A percentile compares a stretch with the other conserved stretches of the same genome.
These are phyloP conservation scores for Sarcophaga rosellei DNA, from an alignment of 2,888 invertebrate species.

Conservation along the genomic window DNA sequence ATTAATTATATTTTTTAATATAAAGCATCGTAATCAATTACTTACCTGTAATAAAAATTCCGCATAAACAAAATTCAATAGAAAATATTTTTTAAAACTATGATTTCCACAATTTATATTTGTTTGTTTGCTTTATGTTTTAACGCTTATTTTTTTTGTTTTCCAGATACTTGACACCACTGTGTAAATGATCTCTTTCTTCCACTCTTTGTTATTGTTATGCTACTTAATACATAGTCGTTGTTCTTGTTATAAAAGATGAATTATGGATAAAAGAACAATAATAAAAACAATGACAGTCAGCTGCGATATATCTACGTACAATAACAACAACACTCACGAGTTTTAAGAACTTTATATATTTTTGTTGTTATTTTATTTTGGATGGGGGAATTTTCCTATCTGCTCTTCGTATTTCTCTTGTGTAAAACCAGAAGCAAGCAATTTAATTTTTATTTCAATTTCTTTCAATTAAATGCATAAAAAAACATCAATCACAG, in stretches of 20 bases:
- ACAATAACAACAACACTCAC: not conserved
- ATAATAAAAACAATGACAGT: constrained; percentile 12
- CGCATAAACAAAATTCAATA: constrained; percentile 53
- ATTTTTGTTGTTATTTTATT: constrained; percentile 25
- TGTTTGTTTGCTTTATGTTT: not conserved
- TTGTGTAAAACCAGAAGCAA: not conserved
- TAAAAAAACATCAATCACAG: constrained; percentile 32
- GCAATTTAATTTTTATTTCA: not conserved
- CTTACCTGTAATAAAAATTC: constrained; percentile 52
- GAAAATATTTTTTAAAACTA: not conserved
- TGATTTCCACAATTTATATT: not conserved
- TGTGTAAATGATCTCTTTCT: not conserved
- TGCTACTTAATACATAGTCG: not conserved
- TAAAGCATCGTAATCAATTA: not conserved
- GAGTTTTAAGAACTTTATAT: constrained; percentile 5
- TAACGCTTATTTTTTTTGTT: not conserved
- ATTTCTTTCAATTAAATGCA: not conserved
- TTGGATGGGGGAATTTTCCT: not conserved
- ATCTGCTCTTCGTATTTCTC: not conserved
- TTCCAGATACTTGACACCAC: constrained; percentile 1
- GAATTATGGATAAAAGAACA: constrained; percentile 13
- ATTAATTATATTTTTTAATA: not conserved
- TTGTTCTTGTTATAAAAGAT: constrained; percentile 6
- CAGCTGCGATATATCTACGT: constrained; percentile 2
- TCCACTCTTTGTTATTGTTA: constrained; percentile 3